Base-by-base conservation (phyloP, 2,797 vertebrate species). In the Macroramphosus scolopax region DNA sequence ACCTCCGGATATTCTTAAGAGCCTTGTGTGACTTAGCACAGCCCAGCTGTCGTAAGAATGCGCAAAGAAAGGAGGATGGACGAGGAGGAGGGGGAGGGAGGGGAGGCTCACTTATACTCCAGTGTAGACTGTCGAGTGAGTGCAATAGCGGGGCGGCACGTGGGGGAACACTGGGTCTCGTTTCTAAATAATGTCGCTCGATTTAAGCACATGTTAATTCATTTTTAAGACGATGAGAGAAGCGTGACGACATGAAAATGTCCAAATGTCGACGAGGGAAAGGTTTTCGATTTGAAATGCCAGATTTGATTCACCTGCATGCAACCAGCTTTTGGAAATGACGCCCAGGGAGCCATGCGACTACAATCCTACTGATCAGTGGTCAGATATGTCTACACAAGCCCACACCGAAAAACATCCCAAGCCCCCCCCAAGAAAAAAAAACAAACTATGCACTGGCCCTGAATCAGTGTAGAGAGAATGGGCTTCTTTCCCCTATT, bases 41-140 rank as follows among this genome's bases (percentile, higher is more conserved):
- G 89, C 87, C 87, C 89, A 88, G 90, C 88, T 89, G 90, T 89
- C 60, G 63, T 85, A 80, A 81, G 69, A 85, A 86, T 71, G 65
- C 63, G 40, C 38, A 59, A 71, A 58, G 32, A 54, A 58, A 17
- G 5, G 32, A 36, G 32, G n/a, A 17, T 11, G 44, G 14, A 35
- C 11, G 15, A 24, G 24, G 12, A 14, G 31, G 50, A 16, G 32
- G 37, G 26, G 40, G 49, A 39, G 24, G 37, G 34, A 22, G 45
- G 18, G 55, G 67, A 59, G 64, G 62, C 48, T 79, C 52, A 42
- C 51, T 55, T 68, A 32, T 49, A 77, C 77, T 81, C 82, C 84
- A 88, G 86, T 87, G 85, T 86, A 10, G 75, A 80, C 69, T 68
- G 75, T 65, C n/a, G n/a, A 77, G 68, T 38, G 69, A 65, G 60